These are phyloP conservation scores for Noctua janthe DNA, from an alignment of 2,888 invertebrate genomes.

Conservation along the genomic window DNA sequence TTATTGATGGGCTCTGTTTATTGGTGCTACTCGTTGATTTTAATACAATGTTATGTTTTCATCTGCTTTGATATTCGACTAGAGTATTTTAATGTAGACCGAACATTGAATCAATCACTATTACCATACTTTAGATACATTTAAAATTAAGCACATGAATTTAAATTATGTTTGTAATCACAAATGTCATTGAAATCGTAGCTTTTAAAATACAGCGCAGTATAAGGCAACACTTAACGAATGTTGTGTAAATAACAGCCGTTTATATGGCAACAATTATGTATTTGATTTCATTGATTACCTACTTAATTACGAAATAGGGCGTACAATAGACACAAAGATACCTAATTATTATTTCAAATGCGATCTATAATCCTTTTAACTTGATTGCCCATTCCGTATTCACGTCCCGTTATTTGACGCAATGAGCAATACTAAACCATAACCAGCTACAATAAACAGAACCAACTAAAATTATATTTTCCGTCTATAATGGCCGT, in stretches of 20 bases:
- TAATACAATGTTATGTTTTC: slow-evolving; percentile 64
- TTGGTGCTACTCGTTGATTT: slow-evolving; percentile 68
- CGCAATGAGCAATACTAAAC: slow-evolving; percentile 57
- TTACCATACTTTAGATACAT: slow-evolving; percentile 24
- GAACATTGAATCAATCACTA: slow-evolving; percentile 12
- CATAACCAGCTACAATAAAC: slow-evolving; percentile 57
- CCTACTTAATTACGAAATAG: slow-evolving; percentile 69
- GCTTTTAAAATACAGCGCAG: slow-evolving; percentile 47
- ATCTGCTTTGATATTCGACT: slow-evolving; percentile 48
- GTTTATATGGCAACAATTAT: slow-evolving; percentile 64
- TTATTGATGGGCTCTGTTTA: slow-evolving; percentile 75
- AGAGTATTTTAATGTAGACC: slow-evolving; percentile 14
- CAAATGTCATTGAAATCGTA: slow-evolving; percentile 44
- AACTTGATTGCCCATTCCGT: slow-evolving; percentile 66
- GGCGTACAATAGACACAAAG: slow-evolving; percentile 55
- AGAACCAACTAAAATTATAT: slow-evolving; percentile 69
- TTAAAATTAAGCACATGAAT: slow-evolving; percentile 22
- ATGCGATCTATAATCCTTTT: slow-evolving; percentile 66
- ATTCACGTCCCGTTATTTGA: slow-evolving; percentile 64
- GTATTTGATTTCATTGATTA: slow-evolving; percentile 64
- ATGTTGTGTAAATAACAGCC: slow-evolving; percentile 57
- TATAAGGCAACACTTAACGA: slow-evolving; percentile 23
- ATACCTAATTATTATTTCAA: slow-evolving; percentile 66
- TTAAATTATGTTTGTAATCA: slow-evolving; percentile 48
- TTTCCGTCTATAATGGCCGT: slow-evolving; percentile 75